Conservation (phyloP, 2,888 invertebrate genomes). For the Ormia ochracea region DNA sequence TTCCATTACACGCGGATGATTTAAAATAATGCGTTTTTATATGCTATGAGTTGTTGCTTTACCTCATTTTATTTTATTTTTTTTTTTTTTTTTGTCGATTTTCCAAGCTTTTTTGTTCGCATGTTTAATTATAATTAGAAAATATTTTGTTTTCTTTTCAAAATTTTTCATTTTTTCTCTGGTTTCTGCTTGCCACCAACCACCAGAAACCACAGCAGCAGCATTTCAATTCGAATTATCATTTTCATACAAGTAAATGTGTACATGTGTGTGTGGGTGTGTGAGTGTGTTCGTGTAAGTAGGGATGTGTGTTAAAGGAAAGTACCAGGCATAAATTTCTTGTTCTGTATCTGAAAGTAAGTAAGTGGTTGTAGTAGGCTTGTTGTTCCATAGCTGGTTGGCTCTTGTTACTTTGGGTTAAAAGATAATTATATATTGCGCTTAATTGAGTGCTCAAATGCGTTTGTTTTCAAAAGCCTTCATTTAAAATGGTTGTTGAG, state of each 20-base stretch:
- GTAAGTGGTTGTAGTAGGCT: too few species aligned
- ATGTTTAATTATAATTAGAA: slow-evolving; percentile 61
- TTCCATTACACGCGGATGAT: slow-evolving; percentile 50
- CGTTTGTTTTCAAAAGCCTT: slow-evolving; percentile 56
- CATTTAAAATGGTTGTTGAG: slow-evolving; percentile 45
- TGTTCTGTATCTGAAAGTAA: slow-evolving; percentile 12
- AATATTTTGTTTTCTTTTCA: slow-evolving; percentile 31
- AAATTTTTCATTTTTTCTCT: background rate
- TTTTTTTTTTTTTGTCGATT: background rate
- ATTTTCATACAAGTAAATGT: slow-evolving; percentile 26
- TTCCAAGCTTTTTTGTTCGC: slow-evolving; percentile 53
- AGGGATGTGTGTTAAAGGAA: slow-evolving; percentile 7
- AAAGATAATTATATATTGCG: slow-evolving; percentile 59
- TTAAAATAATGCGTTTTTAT: slow-evolving; percentile 61
- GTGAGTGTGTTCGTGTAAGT: too few species aligned
- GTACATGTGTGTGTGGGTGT: background rate
- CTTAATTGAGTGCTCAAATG: slow-evolving; percentile 62
- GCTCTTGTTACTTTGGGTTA: slow-evolving; percentile 42
- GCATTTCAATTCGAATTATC: slow-evolving; percentile 38
- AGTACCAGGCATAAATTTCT: slow-evolving; percentile 37
- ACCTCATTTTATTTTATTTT: slow-evolving; percentile 6
- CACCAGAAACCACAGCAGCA: slow-evolving; percentile 19
- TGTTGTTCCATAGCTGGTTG: slow-evolving; percentile 8
- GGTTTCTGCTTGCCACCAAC: slow-evolving; percentile 3
- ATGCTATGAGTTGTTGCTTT: slow-evolving; percentile 41